Evolutionary conservation across 2,797 vertebrate genomes (phyloP).

Genomic region (Semotilus atromaculatus): DNA sequence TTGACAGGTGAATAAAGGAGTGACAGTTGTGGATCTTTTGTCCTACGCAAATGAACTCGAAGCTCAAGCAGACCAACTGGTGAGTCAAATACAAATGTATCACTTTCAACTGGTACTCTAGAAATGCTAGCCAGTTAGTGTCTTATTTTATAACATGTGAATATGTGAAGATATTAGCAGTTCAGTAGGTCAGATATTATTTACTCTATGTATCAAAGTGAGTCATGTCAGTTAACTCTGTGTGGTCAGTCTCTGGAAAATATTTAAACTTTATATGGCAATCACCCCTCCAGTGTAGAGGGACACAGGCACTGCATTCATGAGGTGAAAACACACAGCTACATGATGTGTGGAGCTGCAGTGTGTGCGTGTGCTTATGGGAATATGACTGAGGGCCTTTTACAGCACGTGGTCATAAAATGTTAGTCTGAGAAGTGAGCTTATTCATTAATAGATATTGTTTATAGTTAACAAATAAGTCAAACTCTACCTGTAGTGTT

Average conservation of each 20-base stretch:
- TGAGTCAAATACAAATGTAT: slow-evolving; percentile 66
- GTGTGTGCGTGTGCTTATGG: not conserved
- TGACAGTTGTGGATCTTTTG: slow-evolving; percentile 86
- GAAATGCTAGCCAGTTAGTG: not conserved
- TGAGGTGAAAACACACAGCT: slow-evolving; percentile 40
- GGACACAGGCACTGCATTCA: slow-evolving; percentile 70
- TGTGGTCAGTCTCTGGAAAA: slow-evolving; percentile 36
- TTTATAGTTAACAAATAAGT: not conserved
- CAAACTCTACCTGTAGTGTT: not conserved
- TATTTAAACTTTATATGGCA: slow-evolving; percentile 21
- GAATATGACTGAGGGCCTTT: slow-evolving; percentile 49
- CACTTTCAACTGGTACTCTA: not conserved
- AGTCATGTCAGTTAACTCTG: slow-evolving; percentile 3
- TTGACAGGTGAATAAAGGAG: slow-evolving; percentile 83
- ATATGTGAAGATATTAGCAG: not conserved
- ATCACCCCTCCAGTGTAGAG: slow-evolving; percentile 13
- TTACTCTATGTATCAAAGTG: slow-evolving; percentile 20
- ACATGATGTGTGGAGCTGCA: slow-evolving; percentile 43
- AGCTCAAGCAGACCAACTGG: slow-evolving; percentile 85
- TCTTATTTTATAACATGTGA: not conserved
- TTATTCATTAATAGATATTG: slow-evolving; percentile 14
- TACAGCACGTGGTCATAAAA: slow-evolving; percentile 36
- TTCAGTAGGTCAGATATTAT: not conserved
- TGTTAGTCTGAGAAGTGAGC: slow-evolving; percentile 18
- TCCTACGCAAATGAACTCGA: slow-evolving; percentile 86